A percentile compares a stretch with the other conserved stretches of the same genome.
These are phyloP conservation scores for Xiphophorus birchmanni DNA, from an alignment of 2,797 vertebrate genomes.

Conservation along the genomic window DNA sequence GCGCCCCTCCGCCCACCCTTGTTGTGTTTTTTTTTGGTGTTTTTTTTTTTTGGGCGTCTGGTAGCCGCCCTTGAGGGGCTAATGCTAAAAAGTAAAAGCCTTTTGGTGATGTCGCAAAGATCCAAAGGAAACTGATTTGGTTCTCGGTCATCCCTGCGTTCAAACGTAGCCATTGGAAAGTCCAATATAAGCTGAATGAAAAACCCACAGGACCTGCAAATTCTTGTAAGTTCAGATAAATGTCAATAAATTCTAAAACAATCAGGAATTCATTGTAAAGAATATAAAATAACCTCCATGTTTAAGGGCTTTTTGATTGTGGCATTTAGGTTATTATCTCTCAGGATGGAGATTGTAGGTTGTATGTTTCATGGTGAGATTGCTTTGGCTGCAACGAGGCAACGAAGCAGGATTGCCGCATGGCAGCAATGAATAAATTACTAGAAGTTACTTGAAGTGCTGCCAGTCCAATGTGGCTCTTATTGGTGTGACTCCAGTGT, in stretches of 20 bases:
- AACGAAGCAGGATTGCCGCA: not conserved
- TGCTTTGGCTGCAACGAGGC: not conserved
- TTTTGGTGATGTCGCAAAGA: not conserved
- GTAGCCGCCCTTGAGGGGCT: too few species aligned
- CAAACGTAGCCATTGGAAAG: not conserved
- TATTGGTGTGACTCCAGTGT: not conserved
- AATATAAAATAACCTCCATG: not conserved
- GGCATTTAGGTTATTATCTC: not conserved
- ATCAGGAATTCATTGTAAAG: not conserved
- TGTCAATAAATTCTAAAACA: not conserved
- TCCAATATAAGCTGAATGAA: not conserved
- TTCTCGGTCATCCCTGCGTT: not conserved
- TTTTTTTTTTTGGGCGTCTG: too few species aligned
- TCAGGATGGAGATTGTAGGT: not conserved
- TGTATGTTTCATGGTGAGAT: not conserved
- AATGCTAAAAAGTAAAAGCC: not conserved
- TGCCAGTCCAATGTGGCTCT: conserved; percentile 1
- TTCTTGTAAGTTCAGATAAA: not conserved
- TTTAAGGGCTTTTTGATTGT: not conserved
- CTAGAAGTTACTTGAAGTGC: not conserved
- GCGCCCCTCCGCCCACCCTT: too few species aligned
- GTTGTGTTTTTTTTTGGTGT: too few species aligned
- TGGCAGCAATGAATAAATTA: not conserved
- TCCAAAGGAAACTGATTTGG: not conserved
- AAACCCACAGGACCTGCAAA: not conserved